Evolutionary conservation across 2,888 invertebrate genomes (phyloP).

Genomic region (Chorisops tibialis): DNA sequence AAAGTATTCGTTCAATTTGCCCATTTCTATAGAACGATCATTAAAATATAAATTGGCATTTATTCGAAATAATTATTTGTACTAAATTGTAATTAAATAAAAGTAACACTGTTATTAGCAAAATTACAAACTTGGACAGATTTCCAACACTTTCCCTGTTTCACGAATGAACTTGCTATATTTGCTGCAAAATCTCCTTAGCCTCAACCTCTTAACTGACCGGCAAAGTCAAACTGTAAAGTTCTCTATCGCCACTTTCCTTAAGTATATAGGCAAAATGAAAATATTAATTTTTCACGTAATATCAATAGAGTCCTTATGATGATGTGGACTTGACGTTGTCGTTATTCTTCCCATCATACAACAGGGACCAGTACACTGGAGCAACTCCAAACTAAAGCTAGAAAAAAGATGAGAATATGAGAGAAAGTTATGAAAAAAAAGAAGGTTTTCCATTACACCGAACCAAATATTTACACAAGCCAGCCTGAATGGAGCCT

Average conservation of each 20-base stretch:
- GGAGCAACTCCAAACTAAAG: neutral
- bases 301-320: slow-evolving; percentile 19
- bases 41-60: too few relatives aligned
- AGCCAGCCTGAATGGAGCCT: slow-evolving; percentile 32
- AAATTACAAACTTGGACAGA: too few relatives aligned
- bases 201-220: slow-evolving; percentile 1
- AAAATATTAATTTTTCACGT: slow-evolving; percentile 22
- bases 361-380: neutral
- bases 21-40: too few relatives aligned
- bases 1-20: too few relatives aligned
- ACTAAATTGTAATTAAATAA: neutral
- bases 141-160: neutral
- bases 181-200: slow-evolving; percentile 1
- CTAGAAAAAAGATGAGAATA: slow-evolving; percentile 19
- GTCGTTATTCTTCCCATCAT: neutral
- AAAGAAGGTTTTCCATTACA: slow-evolving; percentile 35
- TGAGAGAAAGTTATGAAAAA: neutral
- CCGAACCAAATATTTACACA: slow-evolving; percentile 37
- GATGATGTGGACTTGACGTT: slow-evolving; percentile 1
- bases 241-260: slow-evolving; percentile 3
- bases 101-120: neutral
- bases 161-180: neutral
- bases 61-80: neutral
- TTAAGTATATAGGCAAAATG: slow-evolving; percentile 10
- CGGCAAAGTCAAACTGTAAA: slow-evolving; percentile 9